A percentile compares a stretch with the other conserved stretches of the same genome.
Evolutionary conservation across 2,113 vertebrate species (phyloP).

Genomic region (Zeus faber): DNA sequence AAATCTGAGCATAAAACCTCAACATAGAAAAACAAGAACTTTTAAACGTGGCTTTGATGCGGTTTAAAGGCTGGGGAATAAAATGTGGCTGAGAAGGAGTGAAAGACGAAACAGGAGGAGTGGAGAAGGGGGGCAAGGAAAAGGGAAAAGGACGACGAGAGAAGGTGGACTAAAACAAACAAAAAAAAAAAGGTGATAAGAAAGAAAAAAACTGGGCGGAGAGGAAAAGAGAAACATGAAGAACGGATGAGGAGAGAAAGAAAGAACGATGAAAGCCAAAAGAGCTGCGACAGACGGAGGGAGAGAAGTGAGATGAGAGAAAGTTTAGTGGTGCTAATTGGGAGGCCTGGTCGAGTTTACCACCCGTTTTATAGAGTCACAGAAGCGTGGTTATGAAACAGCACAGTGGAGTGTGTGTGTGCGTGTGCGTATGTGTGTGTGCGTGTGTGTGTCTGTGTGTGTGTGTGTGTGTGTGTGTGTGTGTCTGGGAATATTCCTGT

Average conservation of each 20-base stretch:
- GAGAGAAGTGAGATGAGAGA: constrained; percentile 25
- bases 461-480: not conserved
- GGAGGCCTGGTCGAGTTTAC: constrained; percentile 52
- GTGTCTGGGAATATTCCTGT: not conserved
- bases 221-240: not conserved
- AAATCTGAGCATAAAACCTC: not conserved
- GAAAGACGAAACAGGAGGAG: not conserved
- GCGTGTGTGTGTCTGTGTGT: constrained; percentile 3
- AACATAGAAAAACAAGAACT: not conserved
- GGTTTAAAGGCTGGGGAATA: not conserved
- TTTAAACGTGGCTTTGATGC: not conserved
- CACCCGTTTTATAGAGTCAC: constrained; percentile 63
- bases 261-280: not conserved
- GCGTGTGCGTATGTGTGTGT: constrained; percentile 3
- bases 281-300: not conserved
- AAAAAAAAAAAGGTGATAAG: not conserved
- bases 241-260: not conserved
- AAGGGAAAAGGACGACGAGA: not conserved
- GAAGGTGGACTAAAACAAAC: not conserved
- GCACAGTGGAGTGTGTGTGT: constrained; percentile 29
- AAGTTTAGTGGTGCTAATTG: constrained; percentile 64
- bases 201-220: too few species aligned
- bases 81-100: not conserved
- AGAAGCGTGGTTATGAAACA: constrained; percentile 56
- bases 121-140: not conserved